Base-by-base conservation (phyloP, 2,113 vertebrate species). In the Ptilorrhoa leucosticta region DNA sequence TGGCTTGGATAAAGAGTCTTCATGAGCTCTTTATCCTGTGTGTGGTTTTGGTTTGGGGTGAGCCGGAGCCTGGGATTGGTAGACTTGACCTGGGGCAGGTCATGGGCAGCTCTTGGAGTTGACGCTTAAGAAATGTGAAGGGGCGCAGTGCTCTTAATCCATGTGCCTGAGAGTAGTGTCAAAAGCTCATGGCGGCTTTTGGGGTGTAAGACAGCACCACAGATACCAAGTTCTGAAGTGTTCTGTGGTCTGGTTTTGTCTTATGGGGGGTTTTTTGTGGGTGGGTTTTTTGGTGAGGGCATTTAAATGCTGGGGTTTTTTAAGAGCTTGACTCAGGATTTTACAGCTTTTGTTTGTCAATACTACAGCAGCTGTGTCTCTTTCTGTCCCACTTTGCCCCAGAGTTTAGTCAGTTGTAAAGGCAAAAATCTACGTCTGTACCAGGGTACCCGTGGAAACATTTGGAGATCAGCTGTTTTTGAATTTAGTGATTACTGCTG, bases 231-330 rank as follows among this genome's bases (percentile, higher is more conserved):
- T 37, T 40, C 7, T 65, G 10, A 75, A 75, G 15, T 24, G 28
- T 47, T 83, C 27, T 83, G 27, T 1, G 2, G 24, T 61, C n/a
- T 75, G 17, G 3, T 53, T 80, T 71, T 75, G 10, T 57, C 15
- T 18, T 54, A 1, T 40, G 24, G 5, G 3, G 3, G 0, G 9
- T 30, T 69, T 37, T 45, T 40, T 8, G 8, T 56, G 8, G 12
- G 8, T 37, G 6, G 2, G 4, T n/a, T 1, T n/a, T 28, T 78
- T 83, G 13, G 2, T 17, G 40, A 40, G 3, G 21, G 13, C 5
- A 3, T 63, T 71, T 54, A 60, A 42, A 10, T 70, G 3, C 20
- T 66, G 8, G 1, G 9, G 3, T 33, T 18, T 42, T 73, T 68
- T 51, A 40, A 53, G 53, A 57, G 37, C n/a, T 56, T 60, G 70